phyloP scores from a whole-genome alignment of 2,113 vertebrate genomes.

The Neopipo cinnamomea region DNA sequence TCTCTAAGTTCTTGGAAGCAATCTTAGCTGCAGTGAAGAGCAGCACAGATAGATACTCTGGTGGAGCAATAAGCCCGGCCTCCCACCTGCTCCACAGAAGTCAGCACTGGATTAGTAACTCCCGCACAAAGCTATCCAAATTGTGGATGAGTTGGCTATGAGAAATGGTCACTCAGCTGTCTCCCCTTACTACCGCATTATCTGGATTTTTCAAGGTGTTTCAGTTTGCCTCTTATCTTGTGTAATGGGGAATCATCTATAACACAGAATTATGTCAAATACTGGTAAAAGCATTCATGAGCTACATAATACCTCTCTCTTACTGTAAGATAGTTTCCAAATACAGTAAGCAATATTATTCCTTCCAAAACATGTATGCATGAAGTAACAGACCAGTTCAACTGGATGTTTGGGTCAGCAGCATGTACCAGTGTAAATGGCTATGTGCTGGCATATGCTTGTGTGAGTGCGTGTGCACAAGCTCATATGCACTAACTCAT shows the following conservation, averaged over 20 bases:
- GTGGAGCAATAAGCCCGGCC: not conserved
- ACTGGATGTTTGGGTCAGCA: not conserved
- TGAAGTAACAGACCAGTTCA: not conserved
- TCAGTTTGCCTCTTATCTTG: not conserved
- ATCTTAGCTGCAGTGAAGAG: not conserved
- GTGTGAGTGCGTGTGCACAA: accelerated
- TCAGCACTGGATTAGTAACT: not conserved
- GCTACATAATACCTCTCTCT: not conserved
- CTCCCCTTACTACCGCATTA: not conserved
- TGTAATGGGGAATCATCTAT: not conserved
- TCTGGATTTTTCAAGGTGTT: not conserved
- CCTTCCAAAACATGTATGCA: not conserved
- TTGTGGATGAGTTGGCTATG: not conserved
- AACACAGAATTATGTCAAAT: not conserved
- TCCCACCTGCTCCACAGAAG: not conserved
- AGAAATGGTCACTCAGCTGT: not conserved
- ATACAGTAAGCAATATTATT: not conserved
- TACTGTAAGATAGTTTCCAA: not conserved
- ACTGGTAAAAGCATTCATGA: not conserved
- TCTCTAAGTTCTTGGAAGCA: not conserved
- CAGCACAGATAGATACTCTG: not conserved
- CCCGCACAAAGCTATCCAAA: not conserved
- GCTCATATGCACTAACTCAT: not conserved
- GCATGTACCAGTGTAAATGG: accelerated
- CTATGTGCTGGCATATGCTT: not conserved